Evolutionary conservation across 2,888 invertebrate species (phyloP), one percentile per base, ranked within the genome.

Genomic region (Rhopalosiphum nymphaeae): DNA sequence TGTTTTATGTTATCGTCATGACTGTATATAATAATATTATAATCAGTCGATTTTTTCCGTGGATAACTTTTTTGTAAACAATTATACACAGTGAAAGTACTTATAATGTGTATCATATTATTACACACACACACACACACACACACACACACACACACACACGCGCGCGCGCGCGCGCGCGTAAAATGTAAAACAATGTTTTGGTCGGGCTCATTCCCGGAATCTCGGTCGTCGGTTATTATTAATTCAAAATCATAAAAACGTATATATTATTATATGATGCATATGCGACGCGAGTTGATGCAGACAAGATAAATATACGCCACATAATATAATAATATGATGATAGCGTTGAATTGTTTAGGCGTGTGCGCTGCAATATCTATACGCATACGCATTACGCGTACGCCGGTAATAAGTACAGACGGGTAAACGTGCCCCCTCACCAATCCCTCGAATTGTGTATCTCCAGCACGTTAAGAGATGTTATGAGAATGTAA

Each of bases 171-270:
- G n/a, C n/a, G n/a, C n/a, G n/a, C n/a, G n/a, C n/a, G n/a, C 10
- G 61, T 29, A 7, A 11, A 4, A 49, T 87, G 16, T 87, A 42
- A 53, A 53, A 88, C 57, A 61, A 61, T 61, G 44, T 89, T 44
- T 57, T 61, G 16, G 29, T 61, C 44, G 42, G 21, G 25, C 78
- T 78, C 78, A 49, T 67, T 90, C 90, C 49, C 67, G 90, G 90
- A 67, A 90, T 46, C 10, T 26, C 42, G n/a, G 44, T 61, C 44
- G 61, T 67, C 61, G 46, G 67, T 67, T 91, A 78, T 90, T 78
- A 91, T 78, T 84, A 84, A 84, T 91, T 91, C 91, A 53, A 84
- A 91, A 91, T 53, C 53, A 16, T 46, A 91, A 84, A 91, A 91
- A 91, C 91, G 49, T 46, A 44, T 36, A 49, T 53, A 53, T 78